Conservation (phyloP, 2,113 vertebrate genomes). For the Ceyx margarethae region DNA sequence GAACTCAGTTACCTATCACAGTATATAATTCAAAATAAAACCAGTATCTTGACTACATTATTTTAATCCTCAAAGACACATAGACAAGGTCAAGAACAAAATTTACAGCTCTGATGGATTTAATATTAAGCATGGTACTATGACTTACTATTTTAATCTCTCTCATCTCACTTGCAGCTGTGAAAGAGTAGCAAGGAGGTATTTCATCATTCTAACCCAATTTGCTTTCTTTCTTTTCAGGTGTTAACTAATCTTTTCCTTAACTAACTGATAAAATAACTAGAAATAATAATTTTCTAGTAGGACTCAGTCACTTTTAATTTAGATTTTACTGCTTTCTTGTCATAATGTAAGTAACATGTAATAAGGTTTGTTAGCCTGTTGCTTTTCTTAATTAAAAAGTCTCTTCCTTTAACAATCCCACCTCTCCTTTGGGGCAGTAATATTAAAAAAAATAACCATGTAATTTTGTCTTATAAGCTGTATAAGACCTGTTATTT, state of each 20-base stretch:
- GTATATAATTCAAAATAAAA: neutral
- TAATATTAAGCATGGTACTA: neutral
- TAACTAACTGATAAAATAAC: neutral
- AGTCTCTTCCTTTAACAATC: neutral
- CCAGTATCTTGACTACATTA: neutral
- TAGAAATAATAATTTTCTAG: neutral
- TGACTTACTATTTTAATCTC: neutral
- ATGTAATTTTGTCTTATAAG: neutral
- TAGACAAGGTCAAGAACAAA: neutral
- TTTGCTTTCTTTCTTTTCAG: neutral
- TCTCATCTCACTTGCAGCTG: accelerated
- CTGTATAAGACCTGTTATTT: neutral
- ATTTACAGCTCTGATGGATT: neutral
- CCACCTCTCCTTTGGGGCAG: neutral
- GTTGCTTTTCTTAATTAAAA: neutral
- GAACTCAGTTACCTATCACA: neutral
- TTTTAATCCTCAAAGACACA: neutral
- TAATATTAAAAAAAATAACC: neutral
- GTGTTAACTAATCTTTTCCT: neutral
- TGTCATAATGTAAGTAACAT: neutral
- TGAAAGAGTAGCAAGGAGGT: neutral
- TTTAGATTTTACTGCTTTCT: neutral
- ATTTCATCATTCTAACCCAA: neutral
- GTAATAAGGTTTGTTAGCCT: neutral
- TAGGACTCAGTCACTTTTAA: neutral